phyloP scores from a whole-genome alignment of 2,797 vertebrate genomes.

The Glossophaga mutica region DNA sequence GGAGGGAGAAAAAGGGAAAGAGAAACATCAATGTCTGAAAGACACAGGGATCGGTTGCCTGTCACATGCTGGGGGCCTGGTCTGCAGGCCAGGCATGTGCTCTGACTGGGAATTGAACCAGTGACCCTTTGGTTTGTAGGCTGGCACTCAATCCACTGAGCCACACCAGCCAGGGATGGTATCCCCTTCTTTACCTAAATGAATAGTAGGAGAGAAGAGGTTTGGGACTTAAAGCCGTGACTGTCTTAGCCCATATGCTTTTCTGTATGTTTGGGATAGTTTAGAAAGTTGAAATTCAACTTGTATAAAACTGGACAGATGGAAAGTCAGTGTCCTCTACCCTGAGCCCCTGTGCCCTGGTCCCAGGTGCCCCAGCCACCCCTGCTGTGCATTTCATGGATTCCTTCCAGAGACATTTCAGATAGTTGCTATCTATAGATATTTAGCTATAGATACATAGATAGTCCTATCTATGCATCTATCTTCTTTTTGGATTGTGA shows the following conservation, averaged over 20 bases:
- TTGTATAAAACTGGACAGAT: background rate
- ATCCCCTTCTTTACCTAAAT: background rate
- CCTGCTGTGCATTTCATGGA: background rate
- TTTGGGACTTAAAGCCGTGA: background rate
- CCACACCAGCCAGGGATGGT: too few species aligned
- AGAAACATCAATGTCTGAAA: too few species aligned
- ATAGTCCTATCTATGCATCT: background rate
- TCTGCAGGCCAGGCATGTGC: too few species aligned
- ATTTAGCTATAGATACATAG: too few species aligned
- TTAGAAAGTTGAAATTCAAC: background rate
- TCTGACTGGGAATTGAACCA: too few species aligned
- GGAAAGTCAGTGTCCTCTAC: background rate
- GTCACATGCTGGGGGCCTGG: too few species aligned
- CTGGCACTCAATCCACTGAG: too few species aligned
- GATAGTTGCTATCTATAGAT: too few species aligned
- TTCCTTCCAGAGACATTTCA: background rate
- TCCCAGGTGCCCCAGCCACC: background rate
- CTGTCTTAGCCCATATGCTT: background rate
- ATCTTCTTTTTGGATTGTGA: background rate
- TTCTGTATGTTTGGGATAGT: background rate
- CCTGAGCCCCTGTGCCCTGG: accelerated
- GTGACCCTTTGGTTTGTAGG: too few species aligned
- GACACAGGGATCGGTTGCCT: too few species aligned
- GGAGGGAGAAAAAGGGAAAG: too few species aligned
- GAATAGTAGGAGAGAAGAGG: background rate